These are phyloP conservation scores for Allolobophora icterica DNA, from an alignment of 2,888 invertebrate genomes.

Conservation along the genomic window DNA sequence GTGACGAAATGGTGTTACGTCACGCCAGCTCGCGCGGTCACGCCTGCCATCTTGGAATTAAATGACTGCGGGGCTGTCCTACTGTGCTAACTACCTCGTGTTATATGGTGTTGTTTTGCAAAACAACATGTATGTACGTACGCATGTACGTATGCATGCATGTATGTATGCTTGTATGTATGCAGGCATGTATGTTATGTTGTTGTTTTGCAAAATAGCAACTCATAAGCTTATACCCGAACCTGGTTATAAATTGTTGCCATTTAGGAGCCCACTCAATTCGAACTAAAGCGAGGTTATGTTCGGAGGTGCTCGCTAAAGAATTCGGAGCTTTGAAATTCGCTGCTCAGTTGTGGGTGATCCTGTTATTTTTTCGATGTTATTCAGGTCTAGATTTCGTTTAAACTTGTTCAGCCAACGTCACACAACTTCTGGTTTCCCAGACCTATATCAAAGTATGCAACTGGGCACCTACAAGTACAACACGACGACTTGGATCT, in stretches of 20 bases:
- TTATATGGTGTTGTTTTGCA: not conserved
- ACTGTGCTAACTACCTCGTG: not conserved
- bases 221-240: too few species aligned
- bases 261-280: not conserved
- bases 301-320: too few species aligned
- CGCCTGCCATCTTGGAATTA: not conserved
- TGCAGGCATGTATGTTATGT: too few species aligned
- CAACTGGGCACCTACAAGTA: too few species aligned
- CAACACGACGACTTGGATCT: too few species aligned
- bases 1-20: not conserved
- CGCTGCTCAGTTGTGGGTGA: too few species aligned
- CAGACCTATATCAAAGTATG: not conserved
- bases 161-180: too few species aligned
- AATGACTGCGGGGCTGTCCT: not conserved
- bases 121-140: too few species aligned
- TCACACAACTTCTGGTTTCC: not conserved
- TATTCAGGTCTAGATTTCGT: not conserved
- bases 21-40: not conserved
- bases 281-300: too few species aligned
- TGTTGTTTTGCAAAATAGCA: not conserved
- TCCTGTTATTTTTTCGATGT: not conserved
- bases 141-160: too few species aligned
- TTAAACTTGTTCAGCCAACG: too few species aligned
- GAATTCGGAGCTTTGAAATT: too few species aligned
- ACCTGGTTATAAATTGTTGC: not conserved